Base-by-base conservation (phyloP, 1,140 invertebrate species). In the Sarcophaga peregrina region DNA sequence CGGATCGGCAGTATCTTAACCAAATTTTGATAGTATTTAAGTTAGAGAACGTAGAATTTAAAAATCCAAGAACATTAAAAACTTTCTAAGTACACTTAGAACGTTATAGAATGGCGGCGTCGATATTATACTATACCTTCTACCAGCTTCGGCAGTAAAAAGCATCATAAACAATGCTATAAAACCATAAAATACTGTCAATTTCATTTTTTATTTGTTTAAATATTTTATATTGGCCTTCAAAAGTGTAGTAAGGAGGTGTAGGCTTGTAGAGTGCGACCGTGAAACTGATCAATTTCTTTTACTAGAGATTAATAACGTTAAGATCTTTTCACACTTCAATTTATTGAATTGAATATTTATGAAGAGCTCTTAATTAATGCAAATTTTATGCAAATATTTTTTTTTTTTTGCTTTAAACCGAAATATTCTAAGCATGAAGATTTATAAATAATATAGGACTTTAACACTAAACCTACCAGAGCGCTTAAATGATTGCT, bases 211-310 rank as follows among this genome's bases (percentile, higher is more conserved):
- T 37, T 68, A 2, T 20, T 25, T 68, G 6, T 68, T 68, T 17
- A 62, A 8, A 0, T 17, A n/a, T n/a, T 68, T 17, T 20, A 7
- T 4, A 7, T 8, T 25, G 17, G 20, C 54, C 54, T 25, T 58
- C 62, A 5, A 13, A 68, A 37, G 1, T 37, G 62, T 25, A 20
- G 20, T 20, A 8, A 68, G 8, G 58, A 20, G n/a, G 8, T 20
- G 25, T 37, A 37, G 25, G 4, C 8, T 68, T 6, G 62, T 17
- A 9, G 62, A 20, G n/a, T 25, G 62, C 20, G 62, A 68, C n/a
- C n/a, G n/a, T 68, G 62, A 68, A 68, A 68, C 62, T 68, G 8
- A 68, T 37, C 25, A 68, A 68, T 17, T 68, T 68, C 62, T 68
- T 68, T 68, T 3, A 25, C 9, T 7, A 68, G n/a, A 20, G 17